Conservation (phyloP, 2,888 invertebrate species). For the Synanthedon myopaeformis region DNA sequence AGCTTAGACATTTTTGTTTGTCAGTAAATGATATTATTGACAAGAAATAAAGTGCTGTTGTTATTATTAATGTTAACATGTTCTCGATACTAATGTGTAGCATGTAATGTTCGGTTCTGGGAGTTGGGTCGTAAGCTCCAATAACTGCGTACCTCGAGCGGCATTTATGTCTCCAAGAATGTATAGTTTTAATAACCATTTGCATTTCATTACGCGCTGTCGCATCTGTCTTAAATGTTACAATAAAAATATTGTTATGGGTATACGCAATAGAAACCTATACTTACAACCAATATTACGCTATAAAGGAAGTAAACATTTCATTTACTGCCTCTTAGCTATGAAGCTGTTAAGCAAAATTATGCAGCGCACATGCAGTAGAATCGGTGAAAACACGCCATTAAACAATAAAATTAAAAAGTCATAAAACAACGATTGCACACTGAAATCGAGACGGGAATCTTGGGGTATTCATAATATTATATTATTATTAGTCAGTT, state of each 20-base stretch:
- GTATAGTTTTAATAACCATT: slow-evolving; percentile 13
- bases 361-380: slow-evolving; percentile 15
- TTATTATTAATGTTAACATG: slow-evolving; percentile 20
- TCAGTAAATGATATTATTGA: too few species aligned
- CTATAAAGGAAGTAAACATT: neutral
- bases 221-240: slow-evolving; percentile 15
- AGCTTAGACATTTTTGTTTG: too few species aligned
- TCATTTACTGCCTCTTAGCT: slow-evolving; percentile 17
- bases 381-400: slow-evolving; percentile 15
- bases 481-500: slow-evolving; percentile 50
- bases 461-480: slow-evolving; percentile 42
- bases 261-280: slow-evolving; percentile 3
- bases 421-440: slow-evolving; percentile 37
- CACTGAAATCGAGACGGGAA: slow-evolving; percentile 28
- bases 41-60: slow-evolving; percentile 11
- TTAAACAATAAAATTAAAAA: slow-evolving; percentile 60
- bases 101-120: slow-evolving; percentile 7
- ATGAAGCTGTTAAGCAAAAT: slow-evolving; percentile 39
- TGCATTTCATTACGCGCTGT: slow-evolving; percentile 11
- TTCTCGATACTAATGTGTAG: slow-evolving; percentile 22
- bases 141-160: slow-evolving; percentile 7
- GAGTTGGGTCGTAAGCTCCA: slow-evolving; percentile 12
- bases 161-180: slow-evolving; percentile 4
- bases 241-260: slow-evolving; percentile 6
- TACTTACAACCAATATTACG: neutral